phyloP scores from a whole-genome alignment of 2,888 invertebrate genomes.

The Coremacera marginata region DNA sequence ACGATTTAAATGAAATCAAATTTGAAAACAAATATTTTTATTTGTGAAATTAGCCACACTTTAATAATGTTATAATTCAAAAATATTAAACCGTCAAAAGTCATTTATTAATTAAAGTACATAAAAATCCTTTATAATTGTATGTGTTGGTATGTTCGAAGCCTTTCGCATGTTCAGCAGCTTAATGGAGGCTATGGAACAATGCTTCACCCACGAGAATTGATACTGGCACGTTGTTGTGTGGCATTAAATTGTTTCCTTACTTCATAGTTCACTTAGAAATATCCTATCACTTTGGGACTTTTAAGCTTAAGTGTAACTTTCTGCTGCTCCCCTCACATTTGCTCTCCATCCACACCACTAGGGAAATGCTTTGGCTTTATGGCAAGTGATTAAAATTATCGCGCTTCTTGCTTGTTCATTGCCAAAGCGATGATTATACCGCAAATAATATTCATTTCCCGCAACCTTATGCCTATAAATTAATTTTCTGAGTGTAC shows the following conservation, averaged over 20 bases:
- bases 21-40: too few species aligned
- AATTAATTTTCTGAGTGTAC: too few species aligned
- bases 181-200: not conserved
- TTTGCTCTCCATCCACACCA: not conserved
- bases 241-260: not conserved
- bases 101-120: conserved; percentile 28
- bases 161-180: not conserved
- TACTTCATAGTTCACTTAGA: not conserved
- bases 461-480: too few species aligned
- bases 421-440: conserved; percentile 3
- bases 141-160: not conserved
- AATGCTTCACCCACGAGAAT: not conserved
- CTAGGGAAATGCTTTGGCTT: not conserved
- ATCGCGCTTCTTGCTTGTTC: conserved; percentile 25
- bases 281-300: not conserved
- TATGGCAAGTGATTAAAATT: conserved; percentile 54
- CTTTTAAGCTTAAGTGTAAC: conserved; percentile 19
- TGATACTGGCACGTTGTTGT: not conserved
- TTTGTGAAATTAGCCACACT: too few species aligned
- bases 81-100: conserved; percentile 17
- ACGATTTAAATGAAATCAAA: too few species aligned
- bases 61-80: conserved; percentile 12
- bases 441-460: too few species aligned
- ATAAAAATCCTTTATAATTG: conserved; percentile 26
- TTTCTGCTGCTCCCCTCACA: not conserved